These are phyloP conservation scores for Lampris megalopsis DNA, from an alignment of 2,113 vertebrate genomes.

Conservation along the genomic window DNA sequence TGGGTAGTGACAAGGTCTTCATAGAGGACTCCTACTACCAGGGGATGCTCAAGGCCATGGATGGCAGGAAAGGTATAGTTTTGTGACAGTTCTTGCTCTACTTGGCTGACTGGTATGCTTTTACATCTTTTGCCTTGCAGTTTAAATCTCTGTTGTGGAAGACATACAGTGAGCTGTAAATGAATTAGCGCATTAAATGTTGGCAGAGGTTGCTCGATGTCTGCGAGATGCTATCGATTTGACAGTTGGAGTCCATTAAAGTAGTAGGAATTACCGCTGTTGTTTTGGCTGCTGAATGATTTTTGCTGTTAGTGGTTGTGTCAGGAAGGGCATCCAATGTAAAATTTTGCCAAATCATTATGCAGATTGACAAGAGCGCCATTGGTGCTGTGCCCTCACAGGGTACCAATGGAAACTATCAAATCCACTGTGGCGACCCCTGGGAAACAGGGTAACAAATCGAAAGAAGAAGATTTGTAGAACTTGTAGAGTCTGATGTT, in stretches of 20 bases:
- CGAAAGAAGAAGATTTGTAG: neutral
- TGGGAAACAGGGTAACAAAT: no score
- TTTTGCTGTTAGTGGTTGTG: neutral
- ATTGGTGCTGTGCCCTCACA: no score
- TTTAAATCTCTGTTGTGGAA: neutral
- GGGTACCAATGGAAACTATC: no score
- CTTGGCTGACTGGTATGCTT: neutral
- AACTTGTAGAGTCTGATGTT: neutral
- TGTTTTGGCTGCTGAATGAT: neutral
- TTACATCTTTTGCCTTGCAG: neutral
- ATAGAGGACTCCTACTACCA: slow-evolving; percentile 72
- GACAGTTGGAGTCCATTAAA: no score
- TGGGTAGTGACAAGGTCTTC: slow-evolving; percentile 77
- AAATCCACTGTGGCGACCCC: no score
- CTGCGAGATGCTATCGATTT: neutral
- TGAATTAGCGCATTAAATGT: neutral
- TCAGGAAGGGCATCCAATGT: no score
- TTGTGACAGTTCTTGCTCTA: neutral
- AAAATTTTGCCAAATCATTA: no score
- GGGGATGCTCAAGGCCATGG: slow-evolving; percentile 67
- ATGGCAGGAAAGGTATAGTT: slow-evolving; percentile 79
- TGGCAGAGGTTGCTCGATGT: neutral
- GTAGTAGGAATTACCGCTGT: neutral
- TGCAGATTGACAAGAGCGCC: no score
- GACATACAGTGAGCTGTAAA: neutral